Conservation (phyloP, 1,140 invertebrate genomes). For the Drosophila jambulina region DNA sequence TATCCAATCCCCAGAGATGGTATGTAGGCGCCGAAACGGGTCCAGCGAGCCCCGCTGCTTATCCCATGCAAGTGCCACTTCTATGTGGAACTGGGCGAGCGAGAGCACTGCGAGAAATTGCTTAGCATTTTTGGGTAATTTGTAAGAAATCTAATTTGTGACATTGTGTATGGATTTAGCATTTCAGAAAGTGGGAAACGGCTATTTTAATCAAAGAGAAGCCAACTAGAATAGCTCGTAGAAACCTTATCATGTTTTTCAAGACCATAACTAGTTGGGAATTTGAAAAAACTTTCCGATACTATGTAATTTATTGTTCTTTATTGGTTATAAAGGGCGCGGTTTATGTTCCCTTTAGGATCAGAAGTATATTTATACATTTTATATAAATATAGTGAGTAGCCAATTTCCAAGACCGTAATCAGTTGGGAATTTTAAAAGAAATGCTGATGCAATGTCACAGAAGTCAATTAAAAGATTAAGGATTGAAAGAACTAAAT, state of each 20-base stretch:
- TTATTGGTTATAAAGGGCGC: no score
- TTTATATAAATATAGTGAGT: background rate
- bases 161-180: background rate
- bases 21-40: slow-evolving; percentile 44
- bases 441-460: background rate
- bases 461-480: background rate
- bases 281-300: no score
- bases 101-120: slow-evolving; percentile 15
- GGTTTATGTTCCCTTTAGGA: no score
- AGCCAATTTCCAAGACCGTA: no score
- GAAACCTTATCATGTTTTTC: no score
- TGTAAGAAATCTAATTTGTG: background rate
- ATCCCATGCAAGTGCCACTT: slow-evolving; percentile 31
- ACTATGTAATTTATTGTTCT: no score
- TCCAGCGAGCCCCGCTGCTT: slow-evolving; percentile 23
- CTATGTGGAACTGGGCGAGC: slow-evolving; percentile 6
- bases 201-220: no score
- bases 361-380: background rate
- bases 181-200: background rate
- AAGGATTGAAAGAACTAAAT: background rate
- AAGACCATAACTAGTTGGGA: no score
- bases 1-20: slow-evolving; percentile 6
- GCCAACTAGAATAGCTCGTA: background rate
- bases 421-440: background rate
- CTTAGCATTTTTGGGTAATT: background rate